These are phyloP conservation scores for Apamea sordens DNA, from an alignment of 2,888 invertebrate genomes.

Conservation along the genomic window DNA sequence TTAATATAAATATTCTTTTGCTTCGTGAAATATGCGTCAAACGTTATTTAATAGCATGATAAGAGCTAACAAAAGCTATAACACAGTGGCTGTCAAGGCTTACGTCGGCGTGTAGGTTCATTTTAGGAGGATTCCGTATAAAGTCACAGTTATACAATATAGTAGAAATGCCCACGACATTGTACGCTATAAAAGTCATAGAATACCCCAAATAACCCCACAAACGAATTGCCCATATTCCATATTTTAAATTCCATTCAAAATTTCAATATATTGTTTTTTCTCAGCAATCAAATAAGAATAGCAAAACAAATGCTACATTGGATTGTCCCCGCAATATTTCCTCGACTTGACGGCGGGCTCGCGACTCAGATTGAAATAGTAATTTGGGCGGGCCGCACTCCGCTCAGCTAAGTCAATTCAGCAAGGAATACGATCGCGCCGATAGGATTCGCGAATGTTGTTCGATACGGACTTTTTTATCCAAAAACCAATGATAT, in stretches of 20 bases:
- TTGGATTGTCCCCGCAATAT: conserved; percentile 53
- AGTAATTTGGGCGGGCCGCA: conserved; percentile 84
- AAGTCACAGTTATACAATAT: not conserved
- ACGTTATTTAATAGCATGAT: conserved; percentile 41
- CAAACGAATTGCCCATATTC: not conserved
- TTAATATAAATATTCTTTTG: conserved; percentile 72
- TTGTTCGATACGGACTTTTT: conserved; percentile 18
- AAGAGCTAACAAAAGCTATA: conserved; percentile 13
- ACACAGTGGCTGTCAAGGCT: conserved; percentile 5
- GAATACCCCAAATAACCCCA: not conserved
- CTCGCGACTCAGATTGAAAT: conserved; percentile 78
- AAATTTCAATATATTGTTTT: conserved; percentile 3
- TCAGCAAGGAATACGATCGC: conserved; percentile 62
- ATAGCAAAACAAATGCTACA: conserved; percentile 38
- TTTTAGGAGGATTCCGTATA: not conserved
- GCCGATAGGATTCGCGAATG: conserved; percentile 49
- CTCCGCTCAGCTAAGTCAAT: conserved; percentile 81
- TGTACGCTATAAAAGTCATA: not conserved
- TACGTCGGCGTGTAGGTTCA: not conserved
- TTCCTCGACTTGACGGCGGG: conserved; percentile 43
- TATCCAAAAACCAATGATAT: not conserved
- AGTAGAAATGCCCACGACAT: not conserved
- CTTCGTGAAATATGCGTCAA: conserved; percentile 54
- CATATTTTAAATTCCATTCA: not conserved
- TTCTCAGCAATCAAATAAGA: conserved; percentile 41